These are phyloP conservation scores for Scaptodrosophila lebanonensis DNA, from an alignment of 1,140 invertebrate species.

Conservation along the genomic window DNA sequence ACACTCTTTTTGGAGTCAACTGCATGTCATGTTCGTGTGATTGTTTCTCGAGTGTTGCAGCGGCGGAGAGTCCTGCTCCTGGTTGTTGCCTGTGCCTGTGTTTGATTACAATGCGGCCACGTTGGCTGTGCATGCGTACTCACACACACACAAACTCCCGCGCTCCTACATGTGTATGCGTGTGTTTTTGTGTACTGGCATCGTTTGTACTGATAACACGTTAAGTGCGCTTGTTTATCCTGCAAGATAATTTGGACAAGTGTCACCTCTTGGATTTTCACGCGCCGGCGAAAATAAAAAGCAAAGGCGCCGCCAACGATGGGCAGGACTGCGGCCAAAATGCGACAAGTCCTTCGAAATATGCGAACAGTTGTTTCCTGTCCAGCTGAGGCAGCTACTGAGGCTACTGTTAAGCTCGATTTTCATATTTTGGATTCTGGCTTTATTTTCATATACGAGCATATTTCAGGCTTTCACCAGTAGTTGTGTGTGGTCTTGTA, in stretches of 20 bases:
- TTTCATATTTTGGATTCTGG: too few species aligned
- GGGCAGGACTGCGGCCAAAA: conserved; percentile 7
- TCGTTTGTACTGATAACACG: conserved; percentile 69
- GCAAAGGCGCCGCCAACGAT: conserved; percentile 1
- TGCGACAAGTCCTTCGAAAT: too few species aligned
- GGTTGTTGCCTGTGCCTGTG: conserved; percentile 43
- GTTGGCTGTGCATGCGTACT: conserved; percentile 17
- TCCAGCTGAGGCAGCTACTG: too few species aligned
- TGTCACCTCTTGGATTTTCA: conserved; percentile 73
- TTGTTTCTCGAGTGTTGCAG: conserved; percentile 57
- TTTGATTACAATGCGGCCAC: conserved; percentile 69
- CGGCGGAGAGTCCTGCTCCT: neutral
- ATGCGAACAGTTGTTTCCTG: too few species aligned
- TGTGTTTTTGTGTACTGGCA: conserved; percentile 22
- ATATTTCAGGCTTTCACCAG: too few species aligned
- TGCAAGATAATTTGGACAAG: conserved; percentile 73
- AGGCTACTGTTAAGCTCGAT: too few species aligned
- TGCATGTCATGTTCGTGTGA: conserved; percentile 48
- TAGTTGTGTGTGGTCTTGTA: too few species aligned
- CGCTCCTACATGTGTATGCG: neutral
- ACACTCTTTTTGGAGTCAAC: conserved; percentile 66
- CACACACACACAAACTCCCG: too few species aligned
- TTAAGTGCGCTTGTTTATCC: conserved; percentile 74
- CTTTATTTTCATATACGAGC: too few species aligned
- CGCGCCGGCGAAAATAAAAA: conserved; percentile 38